Percentiles rank a stretch among this genome's conserved stretches.
phyloP scores from a whole-genome alignment of 2,113 vertebrate genomes.

The Morphnarchus princeps region DNA sequence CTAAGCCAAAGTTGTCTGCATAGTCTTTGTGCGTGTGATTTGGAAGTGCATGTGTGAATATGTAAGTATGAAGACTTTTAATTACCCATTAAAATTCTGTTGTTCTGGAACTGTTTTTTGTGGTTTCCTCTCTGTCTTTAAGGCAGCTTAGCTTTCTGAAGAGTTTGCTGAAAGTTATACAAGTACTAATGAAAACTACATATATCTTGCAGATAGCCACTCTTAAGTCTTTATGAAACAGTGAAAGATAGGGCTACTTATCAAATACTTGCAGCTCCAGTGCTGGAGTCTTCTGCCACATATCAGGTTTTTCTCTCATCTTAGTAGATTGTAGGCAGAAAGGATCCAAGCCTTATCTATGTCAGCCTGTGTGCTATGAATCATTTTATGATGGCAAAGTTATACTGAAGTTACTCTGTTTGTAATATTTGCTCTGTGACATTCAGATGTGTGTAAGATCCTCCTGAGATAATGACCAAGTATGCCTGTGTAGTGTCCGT shows the following conservation, averaged over 20 bases:
- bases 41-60: neutral
- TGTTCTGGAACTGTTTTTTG: neutral
- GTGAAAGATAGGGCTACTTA: neutral
- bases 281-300: neutral
- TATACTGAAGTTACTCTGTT: neutral
- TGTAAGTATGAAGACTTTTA: neutral
- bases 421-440: neutral
- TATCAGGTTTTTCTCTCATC: neutral
- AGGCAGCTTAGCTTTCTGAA: neutral
- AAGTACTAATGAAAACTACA: neutral
- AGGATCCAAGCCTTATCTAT: neutral
- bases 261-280: neutral
- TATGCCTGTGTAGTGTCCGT: neutral
- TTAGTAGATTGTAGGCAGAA: neutral
- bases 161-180: neutral
- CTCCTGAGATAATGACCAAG: neutral
- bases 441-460: neutral
- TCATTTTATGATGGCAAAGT: neutral
- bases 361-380: neutral
- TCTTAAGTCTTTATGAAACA: neutral
- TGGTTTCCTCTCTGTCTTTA: neutral
- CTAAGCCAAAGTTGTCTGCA: neutral
- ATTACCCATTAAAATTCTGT: neutral
- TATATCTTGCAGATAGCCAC: neutral
- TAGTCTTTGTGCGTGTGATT: neutral